phyloP scores from a whole-genome alignment of 2,888 invertebrate species.

The Acanthococcus lagerstroemiae region DNA sequence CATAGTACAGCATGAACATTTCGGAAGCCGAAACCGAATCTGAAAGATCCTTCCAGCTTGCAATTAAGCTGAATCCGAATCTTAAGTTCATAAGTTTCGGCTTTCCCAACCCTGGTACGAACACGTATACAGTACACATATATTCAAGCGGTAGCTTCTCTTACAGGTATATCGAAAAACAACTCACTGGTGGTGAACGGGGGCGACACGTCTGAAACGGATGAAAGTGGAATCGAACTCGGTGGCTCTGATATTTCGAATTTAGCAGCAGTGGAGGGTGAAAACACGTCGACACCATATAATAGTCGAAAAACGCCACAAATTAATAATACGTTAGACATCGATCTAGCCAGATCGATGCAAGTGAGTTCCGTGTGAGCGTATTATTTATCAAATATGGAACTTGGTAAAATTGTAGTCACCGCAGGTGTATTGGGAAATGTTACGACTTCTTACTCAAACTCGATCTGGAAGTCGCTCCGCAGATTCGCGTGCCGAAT shows the following conservation, averaged over 20 bases:
- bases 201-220: conserved; percentile 36
- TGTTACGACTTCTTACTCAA: too few relatives aligned
- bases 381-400: too few relatives aligned
- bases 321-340: conserved; percentile 31
- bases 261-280: conserved; percentile 32
- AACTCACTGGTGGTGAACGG: conserved; percentile 32
- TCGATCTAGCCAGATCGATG: conserved; percentile 36
- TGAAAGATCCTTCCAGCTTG: too few relatives aligned
- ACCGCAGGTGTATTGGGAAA: too few relatives aligned
- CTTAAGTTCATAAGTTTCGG: too few relatives aligned
- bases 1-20: too few relatives aligned
- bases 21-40: too few relatives aligned
- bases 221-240: conserved; percentile 36
- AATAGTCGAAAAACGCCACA: conserved; percentile 25
- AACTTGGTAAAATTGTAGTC: too few relatives aligned
- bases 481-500: too few relatives aligned
- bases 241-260: conserved; percentile 35
- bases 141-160: background rate
- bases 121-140: background rate
- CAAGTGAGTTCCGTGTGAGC: conserved; percentile 36
- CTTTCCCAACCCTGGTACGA: background rate
- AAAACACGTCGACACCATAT: conserved; percentile 32
- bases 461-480: too few relatives aligned
- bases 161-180: conserved; percentile 14
- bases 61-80: too few relatives aligned